A percentile compares a stretch with the other conserved stretches of the same genome.
Evolutionary conservation across 2,113 vertebrate species (phyloP).

Genomic region (Pterocles orientalis): DNA sequence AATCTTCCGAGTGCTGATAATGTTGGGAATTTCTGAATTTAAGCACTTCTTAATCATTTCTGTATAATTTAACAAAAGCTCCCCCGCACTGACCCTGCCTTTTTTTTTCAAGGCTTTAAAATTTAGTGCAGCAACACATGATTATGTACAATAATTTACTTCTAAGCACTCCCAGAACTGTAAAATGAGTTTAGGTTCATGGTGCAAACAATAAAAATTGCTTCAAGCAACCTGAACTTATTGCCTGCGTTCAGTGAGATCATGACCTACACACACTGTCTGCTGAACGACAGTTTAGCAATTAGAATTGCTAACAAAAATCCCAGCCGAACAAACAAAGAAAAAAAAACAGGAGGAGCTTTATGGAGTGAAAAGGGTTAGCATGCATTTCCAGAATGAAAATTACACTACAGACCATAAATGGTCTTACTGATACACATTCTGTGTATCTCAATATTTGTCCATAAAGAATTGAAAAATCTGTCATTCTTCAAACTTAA

Average conservation of each 20-base stretch:
- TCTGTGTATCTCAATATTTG: background rate
- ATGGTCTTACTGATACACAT: background rate
- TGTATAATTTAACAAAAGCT: background rate
- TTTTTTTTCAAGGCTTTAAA: background rate
- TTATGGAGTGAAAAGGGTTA: background rate
- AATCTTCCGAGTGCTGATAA: background rate
- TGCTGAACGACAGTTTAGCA: background rate
- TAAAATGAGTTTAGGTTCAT: background rate
- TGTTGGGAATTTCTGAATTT: background rate
- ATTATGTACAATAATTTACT: background rate
- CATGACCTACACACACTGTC: background rate
- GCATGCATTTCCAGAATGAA: background rate
- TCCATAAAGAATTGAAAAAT: background rate
- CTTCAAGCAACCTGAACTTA: background rate
- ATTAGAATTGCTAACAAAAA: background rate
- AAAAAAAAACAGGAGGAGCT: background rate
- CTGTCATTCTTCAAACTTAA: background rate
- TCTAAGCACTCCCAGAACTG: background rate
- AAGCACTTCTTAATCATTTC: background rate
- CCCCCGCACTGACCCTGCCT: background rate
- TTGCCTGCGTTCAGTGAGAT: background rate
- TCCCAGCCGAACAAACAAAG: background rate
- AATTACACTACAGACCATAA: background rate
- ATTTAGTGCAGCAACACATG: background rate
- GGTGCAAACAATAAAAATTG: background rate